Conservation (phyloP, 2,888 invertebrate species). For the Leucoma salicis region DNA sequence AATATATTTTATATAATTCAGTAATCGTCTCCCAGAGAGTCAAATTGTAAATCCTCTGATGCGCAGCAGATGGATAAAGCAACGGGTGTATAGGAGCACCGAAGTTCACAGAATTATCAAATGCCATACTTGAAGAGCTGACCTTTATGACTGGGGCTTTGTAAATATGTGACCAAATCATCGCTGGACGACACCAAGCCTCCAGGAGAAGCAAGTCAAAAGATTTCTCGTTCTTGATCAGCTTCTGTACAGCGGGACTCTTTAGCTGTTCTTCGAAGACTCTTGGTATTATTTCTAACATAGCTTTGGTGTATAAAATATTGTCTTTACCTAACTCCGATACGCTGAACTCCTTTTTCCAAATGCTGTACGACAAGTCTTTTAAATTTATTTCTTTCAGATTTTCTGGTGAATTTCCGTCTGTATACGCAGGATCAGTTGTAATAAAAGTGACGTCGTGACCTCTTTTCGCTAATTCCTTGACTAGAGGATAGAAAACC, state of each 20-base stretch:
- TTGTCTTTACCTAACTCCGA: slow-evolving; percentile 1
- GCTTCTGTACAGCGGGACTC: slow-evolving; percentile 1
- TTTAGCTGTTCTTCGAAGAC: slow-evolving; percentile 13
- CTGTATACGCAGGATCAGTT: slow-evolving; percentile 1
- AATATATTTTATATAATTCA: slow-evolving; percentile 10
- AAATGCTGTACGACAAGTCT: slow-evolving; percentile 3
- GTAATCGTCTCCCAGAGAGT: slow-evolving; percentile 22
- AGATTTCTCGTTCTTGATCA: slow-evolving; percentile 3
- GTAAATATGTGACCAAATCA: slow-evolving; percentile 25
- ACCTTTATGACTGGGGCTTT: slow-evolving; percentile 34
- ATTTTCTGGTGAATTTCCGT: slow-evolving; percentile 5
- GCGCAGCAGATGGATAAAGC: slow-evolving; percentile 26
- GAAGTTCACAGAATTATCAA: slow-evolving; percentile 23
- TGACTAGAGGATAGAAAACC: slow-evolving; percentile 6
- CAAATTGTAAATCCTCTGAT: slow-evolving; percentile 25
- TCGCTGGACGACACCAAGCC: slow-evolving; percentile 18
- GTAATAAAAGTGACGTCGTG: slow-evolving; percentile 15
- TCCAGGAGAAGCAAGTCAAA: slow-evolving; percentile 18
- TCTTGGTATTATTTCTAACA: background rate
- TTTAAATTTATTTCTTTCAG: slow-evolving; percentile 14
- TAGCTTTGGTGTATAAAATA: slow-evolving; percentile 1
- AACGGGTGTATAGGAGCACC: slow-evolving; percentile 36
- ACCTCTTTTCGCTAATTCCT: slow-evolving; percentile 9
- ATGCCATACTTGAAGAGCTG: slow-evolving; percentile 31
- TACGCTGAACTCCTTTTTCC: slow-evolving; percentile 3